Percentiles rank a stretch among this genome's conserved stretches.
Evolutionary conservation across 2,797 vertebrate genomes (phyloP).

Genomic region (Gadopsis bispinosus): DNA sequence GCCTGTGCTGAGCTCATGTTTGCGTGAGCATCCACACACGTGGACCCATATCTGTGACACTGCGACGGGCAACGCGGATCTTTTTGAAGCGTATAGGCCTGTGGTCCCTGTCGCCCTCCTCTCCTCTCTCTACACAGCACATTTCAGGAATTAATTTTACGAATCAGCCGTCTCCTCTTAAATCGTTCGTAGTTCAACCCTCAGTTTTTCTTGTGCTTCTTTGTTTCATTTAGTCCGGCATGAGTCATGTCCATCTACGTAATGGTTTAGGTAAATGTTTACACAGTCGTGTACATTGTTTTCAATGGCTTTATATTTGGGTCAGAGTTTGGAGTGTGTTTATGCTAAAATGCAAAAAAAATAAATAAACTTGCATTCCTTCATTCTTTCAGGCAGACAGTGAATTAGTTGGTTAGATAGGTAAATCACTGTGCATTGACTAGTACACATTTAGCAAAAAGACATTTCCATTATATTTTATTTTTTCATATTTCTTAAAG

Average conservation of each 20-base stretch:
- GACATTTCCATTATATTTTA: neutral
- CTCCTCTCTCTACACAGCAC: slow-evolving; percentile 5
- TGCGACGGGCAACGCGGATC: slow-evolving; percentile 4
- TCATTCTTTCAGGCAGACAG: neutral
- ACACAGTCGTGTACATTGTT: neutral
- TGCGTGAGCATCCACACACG: neutral
- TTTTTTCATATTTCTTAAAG: neutral
- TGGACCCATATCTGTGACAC: slow-evolving; percentile 39
- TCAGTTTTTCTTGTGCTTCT: neutral
- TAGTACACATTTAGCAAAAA: neutral
- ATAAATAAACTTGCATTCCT: neutral
- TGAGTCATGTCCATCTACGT: neutral
- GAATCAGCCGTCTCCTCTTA: slow-evolving; percentile 38
- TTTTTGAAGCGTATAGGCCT: slow-evolving; percentile 15
- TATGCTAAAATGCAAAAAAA: neutral
- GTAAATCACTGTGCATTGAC: neutral
- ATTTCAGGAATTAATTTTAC: slow-evolving; percentile 54
- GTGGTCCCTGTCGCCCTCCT: slow-evolving; percentile 3
- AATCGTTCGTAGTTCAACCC: slow-evolving; percentile 51
- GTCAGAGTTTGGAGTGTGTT: slow-evolving; percentile 12
- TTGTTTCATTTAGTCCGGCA: neutral
- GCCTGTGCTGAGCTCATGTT: slow-evolving; percentile 23
- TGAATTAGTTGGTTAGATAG: neutral
- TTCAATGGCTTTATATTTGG: neutral
- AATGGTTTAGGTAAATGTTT: too few species aligned